These are phyloP conservation scores for Achroia grisella DNA, from an alignment of 1,140 invertebrate genomes.

Conservation along the genomic window DNA sequence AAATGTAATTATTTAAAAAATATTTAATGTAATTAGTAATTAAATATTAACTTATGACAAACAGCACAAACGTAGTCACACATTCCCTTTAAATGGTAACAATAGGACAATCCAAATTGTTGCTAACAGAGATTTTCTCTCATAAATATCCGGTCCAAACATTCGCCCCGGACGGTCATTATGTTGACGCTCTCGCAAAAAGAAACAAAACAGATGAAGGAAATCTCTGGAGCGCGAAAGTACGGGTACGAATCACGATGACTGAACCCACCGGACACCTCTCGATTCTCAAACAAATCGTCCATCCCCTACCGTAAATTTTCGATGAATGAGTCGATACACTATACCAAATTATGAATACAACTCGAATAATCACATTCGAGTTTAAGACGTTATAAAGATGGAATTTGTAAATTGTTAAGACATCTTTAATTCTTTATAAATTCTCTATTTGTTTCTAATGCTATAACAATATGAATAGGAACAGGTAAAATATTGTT, in stretches of 20 bases:
- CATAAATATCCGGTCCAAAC: conserved; percentile 41
- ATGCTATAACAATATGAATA: too few species aligned
- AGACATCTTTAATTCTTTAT: too few species aligned
- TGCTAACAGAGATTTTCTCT: conserved; percentile 24
- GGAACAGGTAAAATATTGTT: too few species aligned
- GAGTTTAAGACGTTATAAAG: too few species aligned
- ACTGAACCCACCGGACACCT: background rate
- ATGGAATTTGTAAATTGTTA: too few species aligned
- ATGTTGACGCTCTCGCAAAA: conserved; percentile 27
- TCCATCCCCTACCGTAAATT: background rate
- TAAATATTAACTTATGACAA: too few species aligned
- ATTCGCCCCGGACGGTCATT: conserved; percentile 33
- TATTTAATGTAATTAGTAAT: too few species aligned
- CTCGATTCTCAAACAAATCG: conserved; percentile 2
- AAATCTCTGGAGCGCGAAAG: conserved; percentile 36
- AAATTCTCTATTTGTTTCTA: too few species aligned
- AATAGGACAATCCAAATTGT: conserved; percentile 7
- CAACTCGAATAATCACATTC: too few species aligned
- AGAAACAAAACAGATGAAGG: conserved; percentile 42
- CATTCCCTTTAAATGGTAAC: conserved; percentile 6
- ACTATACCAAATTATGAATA: background rate
- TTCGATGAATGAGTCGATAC: background rate
- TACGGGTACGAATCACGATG: conserved; percentile 13
- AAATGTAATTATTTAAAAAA: too few species aligned
- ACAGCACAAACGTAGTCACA: too few species aligned